A percentile compares a stretch with the other conserved stretches of the same genome.
phyloP scores from a whole-genome alignment of 2,797 vertebrate genomes.

The Dicrostonyx torquatus region DNA sequence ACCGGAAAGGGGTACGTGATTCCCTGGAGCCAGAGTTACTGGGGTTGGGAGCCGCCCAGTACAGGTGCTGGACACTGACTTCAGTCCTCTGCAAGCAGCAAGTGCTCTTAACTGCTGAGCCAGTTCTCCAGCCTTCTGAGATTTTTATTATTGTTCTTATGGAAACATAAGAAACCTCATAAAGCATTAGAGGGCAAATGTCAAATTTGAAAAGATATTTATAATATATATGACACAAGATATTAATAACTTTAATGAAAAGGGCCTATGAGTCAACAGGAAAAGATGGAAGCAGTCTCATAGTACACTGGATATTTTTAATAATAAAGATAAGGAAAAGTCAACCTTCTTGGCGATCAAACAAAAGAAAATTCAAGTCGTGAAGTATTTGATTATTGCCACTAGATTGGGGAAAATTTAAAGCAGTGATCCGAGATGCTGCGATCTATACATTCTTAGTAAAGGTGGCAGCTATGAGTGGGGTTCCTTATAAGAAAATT shows the following conservation, averaged over 20 bases:
- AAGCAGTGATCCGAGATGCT: not conserved
- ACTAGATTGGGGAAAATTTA: not conserved
- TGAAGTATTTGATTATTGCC: constrained; percentile 19
- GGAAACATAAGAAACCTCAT: not conserved
- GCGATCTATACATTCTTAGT: not conserved
- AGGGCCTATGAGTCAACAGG: not conserved
- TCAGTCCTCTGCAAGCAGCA: not conserved
- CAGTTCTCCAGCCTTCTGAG: not conserved
- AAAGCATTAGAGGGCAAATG: constrained; percentile 17
- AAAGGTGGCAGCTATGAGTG: not conserved
- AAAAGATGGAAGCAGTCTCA: not conserved
- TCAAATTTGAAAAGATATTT: constrained; percentile 25
- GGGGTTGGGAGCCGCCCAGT: not conserved
- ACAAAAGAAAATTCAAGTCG: constrained; percentile 20
- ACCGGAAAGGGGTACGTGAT: not conserved
- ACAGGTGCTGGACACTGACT: not conserved
- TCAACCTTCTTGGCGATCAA: not conserved
- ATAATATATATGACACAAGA: not conserved
- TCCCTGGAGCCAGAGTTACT: not conserved
- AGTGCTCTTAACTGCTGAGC: not conserved
- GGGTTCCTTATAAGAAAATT: constrained; percentile 11
- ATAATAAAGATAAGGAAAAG: constrained; percentile 20
- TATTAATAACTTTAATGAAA: constrained; percentile 41
- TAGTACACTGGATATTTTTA: constrained; percentile 20
- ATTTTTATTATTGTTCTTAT: constrained; percentile 9